Base-by-base conservation (phyloP, 2,888 invertebrate species). In the Drosophila melanosoma region DNA sequence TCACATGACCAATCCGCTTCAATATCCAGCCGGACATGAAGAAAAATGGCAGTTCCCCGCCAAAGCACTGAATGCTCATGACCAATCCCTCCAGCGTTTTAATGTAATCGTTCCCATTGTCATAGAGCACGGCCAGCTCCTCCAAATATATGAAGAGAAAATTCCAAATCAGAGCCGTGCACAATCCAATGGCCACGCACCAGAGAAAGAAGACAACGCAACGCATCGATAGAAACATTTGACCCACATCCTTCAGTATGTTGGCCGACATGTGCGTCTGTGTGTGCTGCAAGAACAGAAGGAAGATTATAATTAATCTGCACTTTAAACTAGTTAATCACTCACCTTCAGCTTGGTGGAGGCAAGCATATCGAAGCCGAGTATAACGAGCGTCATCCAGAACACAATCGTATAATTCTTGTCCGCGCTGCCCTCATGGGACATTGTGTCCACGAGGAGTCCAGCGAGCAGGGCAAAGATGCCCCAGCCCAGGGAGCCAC, bases 401-500 rank as follows among this genome's bases (percentile, higher is more conserved):
- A 98, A 98, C 12, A 97, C 96, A n/a, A 96, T 94, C 0, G 95
- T 95, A 87, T 97, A 98, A 92, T 98, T 95, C 92, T 97, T 97
- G 59, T 84, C 65, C 2, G 62, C 69, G 5, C 94, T 93, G 56
- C 93, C 91, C 6, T 95, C 95, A n/a, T 94, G 93, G 65, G 97
- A 97, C 82, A 96, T 94, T 32, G 94, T 87, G 90, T 98, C 98
- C 20, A 97, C 96, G 1, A 98, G 93, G n/a, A 95, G 94, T 0
- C 98, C 98, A 2, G 97, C 94, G 20, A 97, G 90, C 33, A 97
- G 94, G 0, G 97, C 96, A 85, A 97, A 95, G 58, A 96, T 92
- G 23, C 98, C 98, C 95, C 97, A 97, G 0, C 98, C 98, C 2
- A 98, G 94, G 0, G 98, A 96, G 0, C 98, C 98, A 95, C 96